Evolutionary conservation across 2,113 vertebrate genomes (phyloP), one percentile per base, ranked within the genome.

Genomic region (Bagarius yarrelli): DNA sequence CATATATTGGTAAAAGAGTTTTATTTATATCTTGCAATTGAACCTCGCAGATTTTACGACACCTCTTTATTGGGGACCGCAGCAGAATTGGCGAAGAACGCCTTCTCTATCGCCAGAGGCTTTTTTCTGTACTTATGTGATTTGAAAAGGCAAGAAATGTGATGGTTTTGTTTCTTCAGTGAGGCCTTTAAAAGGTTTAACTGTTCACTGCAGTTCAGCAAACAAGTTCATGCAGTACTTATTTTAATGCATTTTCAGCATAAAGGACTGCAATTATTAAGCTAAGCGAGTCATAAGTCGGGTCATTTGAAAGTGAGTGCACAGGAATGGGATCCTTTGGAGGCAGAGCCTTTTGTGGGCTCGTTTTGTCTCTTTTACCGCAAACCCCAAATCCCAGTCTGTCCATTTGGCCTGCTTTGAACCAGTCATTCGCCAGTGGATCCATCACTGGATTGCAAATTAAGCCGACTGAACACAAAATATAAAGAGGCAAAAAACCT

Each of bases 391-490:
- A 59, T 53, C 88, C 69, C 88, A 86, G 88, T 88, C 74, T 86
- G 88, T 76, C 81, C 85, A 81, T 88, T 86, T 86, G 83, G 84
- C 78, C 36, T 47, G 81, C 85, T 92, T 91, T 90, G 86, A 91
- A 89, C 88, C 81, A 56, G 84, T 76, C 84, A 44, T 88, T 83
- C 84, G 83, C 91, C 85, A 89, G 87, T 89, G 86, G 81, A 81
- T 83, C 84, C 81, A 85, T 90, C 85, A 87, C 84, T 88, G 83
- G 87, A 86, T 88, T 87, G 87, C 87, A 91, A 87, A 90, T 83
- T 84, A 90, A 89, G 83, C 77, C 75, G 64, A 87, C 53, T 79
- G 84, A 85, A 86, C 80, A 63, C 40, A 52, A 67, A 79, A 80
- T 71, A 77, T 79, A 55, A 72, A 57, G 77, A n/a, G 64, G 57